Evolutionary conservation across 2,888 invertebrate species (phyloP), one percentile per base, ranked within the genome.

Genomic region (Physocephala rufipes): DNA sequence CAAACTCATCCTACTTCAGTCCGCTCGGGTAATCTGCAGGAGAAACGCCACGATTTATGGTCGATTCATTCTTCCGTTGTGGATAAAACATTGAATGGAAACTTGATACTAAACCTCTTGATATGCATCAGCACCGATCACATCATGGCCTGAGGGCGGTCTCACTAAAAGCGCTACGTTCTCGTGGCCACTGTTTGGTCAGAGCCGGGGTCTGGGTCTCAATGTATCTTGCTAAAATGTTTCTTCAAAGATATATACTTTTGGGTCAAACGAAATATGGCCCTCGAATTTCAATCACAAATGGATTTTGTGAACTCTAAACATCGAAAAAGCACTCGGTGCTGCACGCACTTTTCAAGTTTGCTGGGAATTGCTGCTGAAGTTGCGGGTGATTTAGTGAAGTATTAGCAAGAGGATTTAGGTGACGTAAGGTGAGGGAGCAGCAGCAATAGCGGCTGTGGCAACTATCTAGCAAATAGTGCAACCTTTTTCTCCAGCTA

Each of bases 341-440:
- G 16, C 16, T 45, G 45, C 67, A 55, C 67, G 45, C 55, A 53
- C 19, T 19, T 16, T 16, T 1, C 67, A 58, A 15, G 67, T 45
- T 47, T 59, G 28, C 45, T 71, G 73, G 73, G 73, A 45, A 49
- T 36, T 28, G 66, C 43, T 53, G 71, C 74, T 71, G 73, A 67
- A 76, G 76, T 74, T 73, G 73, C 77, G 78, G 78, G 78, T 78
- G 78, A 78, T 78, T 78, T 77, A 76, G 77, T 74, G 73, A 74
- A 74, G 30, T 47, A 67, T 43, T 36, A 16, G n/a, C 72, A 64
- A 63, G 63, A 47, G 63, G 67, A n/a, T n/a, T n/a, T 49, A 67
- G 67, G 28, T 30, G 62, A 43, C 61, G 58, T 45, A 63, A 19
- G 43, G 43, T 30, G 5, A 55, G 63, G 45, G 55, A 36, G 19